Percentiles rank a stretch among this genome's conserved stretches.
Evolutionary conservation across 2,113 vertebrate species (phyloP).

Genomic region (Clarias gariepinus): DNA sequence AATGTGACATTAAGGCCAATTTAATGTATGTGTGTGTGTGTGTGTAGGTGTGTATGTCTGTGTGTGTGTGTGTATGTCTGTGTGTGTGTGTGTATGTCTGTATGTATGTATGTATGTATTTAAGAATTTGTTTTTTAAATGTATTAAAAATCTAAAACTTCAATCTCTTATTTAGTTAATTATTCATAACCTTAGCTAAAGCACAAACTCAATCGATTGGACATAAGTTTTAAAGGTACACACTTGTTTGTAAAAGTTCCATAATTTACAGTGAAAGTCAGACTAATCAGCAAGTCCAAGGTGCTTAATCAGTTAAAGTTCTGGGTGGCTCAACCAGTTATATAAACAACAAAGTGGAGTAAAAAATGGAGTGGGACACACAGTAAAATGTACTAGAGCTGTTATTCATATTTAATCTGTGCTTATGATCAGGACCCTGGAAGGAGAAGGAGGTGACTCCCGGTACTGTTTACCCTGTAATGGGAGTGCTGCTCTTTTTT

Average conservation of each 20-base stretch:
- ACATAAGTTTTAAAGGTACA: neutral
- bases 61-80: no score
- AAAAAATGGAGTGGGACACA: neutral
- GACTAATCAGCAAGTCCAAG: neutral
- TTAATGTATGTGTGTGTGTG: neutral
- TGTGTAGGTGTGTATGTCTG: no score
- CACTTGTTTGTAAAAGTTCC: neutral
- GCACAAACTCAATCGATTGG: neutral
- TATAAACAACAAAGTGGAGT: neutral
- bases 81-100: neutral
- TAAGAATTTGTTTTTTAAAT: neutral
- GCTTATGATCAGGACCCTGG: conserved; percentile 76
- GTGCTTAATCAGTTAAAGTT: neutral
- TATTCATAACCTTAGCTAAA: neutral
- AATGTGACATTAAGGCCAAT: neutral
- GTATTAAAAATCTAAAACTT: neutral
- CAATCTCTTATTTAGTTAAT: neutral
- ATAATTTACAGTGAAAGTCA: neutral
- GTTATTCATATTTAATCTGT: neutral
- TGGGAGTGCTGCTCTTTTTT: conserved; percentile 81
- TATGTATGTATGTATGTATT: no score
- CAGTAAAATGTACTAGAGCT: neutral
- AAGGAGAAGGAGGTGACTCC: conserved; percentile 79
- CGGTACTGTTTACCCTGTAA: conserved; percentile 83
- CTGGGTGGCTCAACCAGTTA: neutral